Base-by-base conservation (phyloP, 2,888 invertebrate species). In the Rhaphigaster nebulosa region DNA sequence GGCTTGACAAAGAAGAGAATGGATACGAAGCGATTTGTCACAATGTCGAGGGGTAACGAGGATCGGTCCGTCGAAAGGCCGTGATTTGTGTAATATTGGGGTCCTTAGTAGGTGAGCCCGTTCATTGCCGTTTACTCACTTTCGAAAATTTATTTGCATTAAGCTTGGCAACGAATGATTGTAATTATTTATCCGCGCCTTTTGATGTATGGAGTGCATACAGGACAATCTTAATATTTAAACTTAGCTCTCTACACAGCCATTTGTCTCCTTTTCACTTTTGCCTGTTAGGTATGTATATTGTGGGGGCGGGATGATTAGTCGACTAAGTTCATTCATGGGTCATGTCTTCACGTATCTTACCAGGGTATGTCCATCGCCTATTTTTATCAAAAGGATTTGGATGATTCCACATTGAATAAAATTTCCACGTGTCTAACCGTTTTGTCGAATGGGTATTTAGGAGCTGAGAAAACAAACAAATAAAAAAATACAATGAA, bases 201-300 rank as follows among this genome's bases (percentile, higher is more conserved):
- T 38, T 34, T 76, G 70, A 76, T 76, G 20, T 76, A 76, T 76
- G 70, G 70, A 76, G 70, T 76, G 70, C 70, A 76, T 38, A 20
- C 70, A 8, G 70, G 10, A 23, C 8, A 38, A 38, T 76, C 70
- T 20, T 76, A 38, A 76, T 76, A 38, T 76, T 70, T 76, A 76
- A 23, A 34, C 34, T 76, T 18, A 34, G 29, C 65, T 34, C 15
- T 65, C 29, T 6, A 15, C 34, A 23, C 5, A 8, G 34, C 34
- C 20, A 76, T 76, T 76, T 38, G 38, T 76, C 38, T 76, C 70
- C 4, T 76, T 76, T 76, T 76, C 70, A 34, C 70, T 34, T 76
- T 76, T 23, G 34, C 70, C 18, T 23, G 34, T 38, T 76, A 20
- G 15, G 8, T 20, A 76, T 38, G 38, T 76, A 76, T 38, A 38